Evolutionary conservation across 2,888 invertebrate species (phyloP).

Genomic region (Omphaloscelis lunosa): DNA sequence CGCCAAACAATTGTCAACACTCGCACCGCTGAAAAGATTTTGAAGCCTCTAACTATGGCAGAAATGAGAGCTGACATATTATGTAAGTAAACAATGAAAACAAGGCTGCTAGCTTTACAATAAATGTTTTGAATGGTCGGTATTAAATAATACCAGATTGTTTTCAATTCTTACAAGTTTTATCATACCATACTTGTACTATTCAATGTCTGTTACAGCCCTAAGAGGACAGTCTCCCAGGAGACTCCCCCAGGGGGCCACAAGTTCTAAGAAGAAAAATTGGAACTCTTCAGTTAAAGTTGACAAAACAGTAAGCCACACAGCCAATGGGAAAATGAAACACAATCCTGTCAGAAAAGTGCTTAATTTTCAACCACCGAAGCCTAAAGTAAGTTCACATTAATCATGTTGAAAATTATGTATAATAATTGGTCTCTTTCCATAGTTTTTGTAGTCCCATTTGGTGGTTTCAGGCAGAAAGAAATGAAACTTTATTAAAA

Average conservation of each 20-base stretch:
- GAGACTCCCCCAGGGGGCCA: slow-evolving; percentile 61
- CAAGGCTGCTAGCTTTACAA: too few species aligned
- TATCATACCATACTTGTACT: background rate
- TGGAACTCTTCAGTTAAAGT: slow-evolving; percentile 87
- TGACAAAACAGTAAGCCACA: slow-evolving; percentile 79
- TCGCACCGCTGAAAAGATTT: slow-evolving; percentile 75
- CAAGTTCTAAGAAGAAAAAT: slow-evolving; percentile 76
- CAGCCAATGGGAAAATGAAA: slow-evolving; percentile 77
- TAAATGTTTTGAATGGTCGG: background rate
- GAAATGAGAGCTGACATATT: slow-evolving; percentile 79
- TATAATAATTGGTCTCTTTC: too few species aligned
- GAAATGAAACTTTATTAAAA: background rate
- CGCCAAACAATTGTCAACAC: slow-evolving; percentile 71
- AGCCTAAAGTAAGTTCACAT: slow-evolving; percentile 71
- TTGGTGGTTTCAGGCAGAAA: background rate
- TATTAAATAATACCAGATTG: background rate
- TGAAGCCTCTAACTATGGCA: slow-evolving; percentile 81
- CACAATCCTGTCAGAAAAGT: slow-evolving; percentile 82
- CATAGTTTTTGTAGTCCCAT: too few species aligned
- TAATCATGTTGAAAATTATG: background rate
- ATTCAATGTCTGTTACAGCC: slow-evolving; percentile 72
- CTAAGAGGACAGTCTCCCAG: slow-evolving; percentile 73
- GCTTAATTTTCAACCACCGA: slow-evolving; percentile 81
- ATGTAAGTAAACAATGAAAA: slow-evolving; percentile 69
- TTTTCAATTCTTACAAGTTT: background rate